A percentile compares a stretch with the other conserved stretches of the same genome.
Conservation (phyloP, 1,140 invertebrate species). For the Ceratoteleas bidentatus region DNA sequence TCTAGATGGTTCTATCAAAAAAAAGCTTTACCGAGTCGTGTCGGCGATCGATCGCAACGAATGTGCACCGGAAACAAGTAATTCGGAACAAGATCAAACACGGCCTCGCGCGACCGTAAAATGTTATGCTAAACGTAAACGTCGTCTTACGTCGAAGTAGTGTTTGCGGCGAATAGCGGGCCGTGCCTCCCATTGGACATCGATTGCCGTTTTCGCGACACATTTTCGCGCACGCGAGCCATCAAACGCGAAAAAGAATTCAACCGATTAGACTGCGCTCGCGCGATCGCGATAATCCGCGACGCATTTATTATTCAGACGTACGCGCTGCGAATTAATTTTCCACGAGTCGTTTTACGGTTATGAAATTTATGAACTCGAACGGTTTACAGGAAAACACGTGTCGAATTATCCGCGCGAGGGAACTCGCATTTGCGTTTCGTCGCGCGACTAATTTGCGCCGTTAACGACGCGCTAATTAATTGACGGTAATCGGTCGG, state of each 20-base stretch:
- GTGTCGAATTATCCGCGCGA: neutral
- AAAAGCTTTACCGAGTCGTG: no score
- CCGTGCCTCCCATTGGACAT: constrained; percentile 42
- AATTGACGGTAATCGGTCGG: no score
- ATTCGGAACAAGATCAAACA: constrained; percentile 30
- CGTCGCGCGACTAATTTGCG: no score
- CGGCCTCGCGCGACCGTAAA: constrained; percentile 3
- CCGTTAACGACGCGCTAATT: no score
- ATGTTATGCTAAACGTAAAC: constrained; percentile 22
- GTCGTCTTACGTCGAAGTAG: constrained; percentile 16
- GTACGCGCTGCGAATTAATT: constrained; percentile 25
- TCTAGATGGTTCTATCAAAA: no score
- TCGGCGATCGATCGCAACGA: constrained; percentile 10
- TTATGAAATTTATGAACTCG: neutral
- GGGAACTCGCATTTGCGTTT: no score
- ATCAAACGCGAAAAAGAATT: constrained; percentile 43
- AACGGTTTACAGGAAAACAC: neutral
- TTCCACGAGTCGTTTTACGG: neutral
- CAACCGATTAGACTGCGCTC: constrained; percentile 20
- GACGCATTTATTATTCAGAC: constrained; percentile 33
- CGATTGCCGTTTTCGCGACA: constrained; percentile 44
- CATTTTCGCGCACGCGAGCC: constrained; percentile 50
- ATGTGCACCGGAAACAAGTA: constrained; percentile 15
- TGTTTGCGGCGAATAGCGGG: constrained; percentile 19
- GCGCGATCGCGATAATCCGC: constrained; percentile 25